Percentiles rank a stretch among this genome's conserved stretches.
phyloP scores from a whole-genome alignment of 2,888 invertebrate genomes.

The Theodoxus fluviatilis region DNA sequence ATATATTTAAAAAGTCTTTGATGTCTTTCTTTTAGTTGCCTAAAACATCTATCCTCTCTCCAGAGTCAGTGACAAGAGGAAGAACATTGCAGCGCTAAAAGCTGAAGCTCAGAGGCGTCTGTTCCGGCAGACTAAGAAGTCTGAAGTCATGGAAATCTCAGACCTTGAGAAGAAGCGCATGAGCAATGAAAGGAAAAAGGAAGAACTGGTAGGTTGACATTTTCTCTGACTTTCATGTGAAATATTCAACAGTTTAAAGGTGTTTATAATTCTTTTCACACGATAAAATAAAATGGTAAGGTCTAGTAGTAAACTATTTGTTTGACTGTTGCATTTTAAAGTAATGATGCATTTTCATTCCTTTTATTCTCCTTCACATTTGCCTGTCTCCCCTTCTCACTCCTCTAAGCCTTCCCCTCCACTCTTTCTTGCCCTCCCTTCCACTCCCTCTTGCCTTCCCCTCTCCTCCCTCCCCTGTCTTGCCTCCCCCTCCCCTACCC shows the following conservation, averaged over 20 bases:
- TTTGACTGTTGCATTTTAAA: background rate
- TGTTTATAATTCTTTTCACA: background rate
- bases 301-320: background rate
- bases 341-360: no score
- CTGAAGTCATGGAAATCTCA: slow-evolving; percentile 45
- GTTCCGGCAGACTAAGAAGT: slow-evolving; percentile 51
- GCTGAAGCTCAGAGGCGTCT: slow-evolving; percentile 62
- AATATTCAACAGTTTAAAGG: no score
- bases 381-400: no score
- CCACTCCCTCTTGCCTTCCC: no score
- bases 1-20: no score
- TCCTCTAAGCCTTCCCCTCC: no score
- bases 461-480: no score
- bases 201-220: slow-evolving; percentile 55
- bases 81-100: slow-evolving; percentile 63
- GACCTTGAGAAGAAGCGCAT: slow-evolving; percentile 52
- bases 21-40: no score
- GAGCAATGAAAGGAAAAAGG: slow-evolving; percentile 54
- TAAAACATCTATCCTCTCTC: background rate
- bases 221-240: background rate
- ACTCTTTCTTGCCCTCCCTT: no score
- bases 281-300: background rate
- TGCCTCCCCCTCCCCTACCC: no score
- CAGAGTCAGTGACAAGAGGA: slow-evolving; percentile 61
- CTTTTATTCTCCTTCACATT: no score